Conservation (phyloP, 2,888 invertebrate genomes). For the Allolobophora icterica region DNA sequence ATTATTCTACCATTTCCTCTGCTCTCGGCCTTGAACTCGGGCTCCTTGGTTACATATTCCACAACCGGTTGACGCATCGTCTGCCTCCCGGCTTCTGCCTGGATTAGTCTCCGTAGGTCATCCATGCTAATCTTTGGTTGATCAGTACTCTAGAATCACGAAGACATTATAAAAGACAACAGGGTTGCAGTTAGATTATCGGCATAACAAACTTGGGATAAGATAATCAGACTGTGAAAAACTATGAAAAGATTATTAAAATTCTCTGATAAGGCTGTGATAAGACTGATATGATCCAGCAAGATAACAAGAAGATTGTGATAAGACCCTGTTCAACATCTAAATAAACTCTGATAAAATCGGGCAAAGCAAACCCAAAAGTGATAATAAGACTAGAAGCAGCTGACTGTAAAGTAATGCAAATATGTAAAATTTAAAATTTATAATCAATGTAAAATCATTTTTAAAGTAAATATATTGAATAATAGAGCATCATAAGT, state of each 20-base stretch:
- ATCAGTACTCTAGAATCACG: constrained; percentile 23
- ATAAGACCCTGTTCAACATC: background rate
- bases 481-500: no score
- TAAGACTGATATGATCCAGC: background rate
- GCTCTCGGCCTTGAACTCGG: constrained; percentile 49
- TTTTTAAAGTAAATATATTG: no score
- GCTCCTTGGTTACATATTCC: constrained; percentile 38
- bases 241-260: background rate
- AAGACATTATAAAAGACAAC: background rate
- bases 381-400: no score
- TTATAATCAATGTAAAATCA: no score
- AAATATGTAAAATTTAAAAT: no score
- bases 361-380: no score
- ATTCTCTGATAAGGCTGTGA: background rate
- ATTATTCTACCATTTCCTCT: constrained; percentile 58
- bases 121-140: constrained; percentile 57
- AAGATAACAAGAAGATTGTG: background rate
- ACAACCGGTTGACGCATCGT: constrained; percentile 35
- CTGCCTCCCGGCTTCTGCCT: constrained; percentile 47
- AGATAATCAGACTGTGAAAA: background rate
- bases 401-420: no score
- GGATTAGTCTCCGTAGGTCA: constrained; percentile 59
- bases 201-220: background rate
- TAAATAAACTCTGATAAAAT: no score
- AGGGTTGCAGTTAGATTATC: background rate